A percentile compares a stretch with the other conserved stretches of the same genome.
Conservation (phyloP, 2,888 invertebrate species). For the Leucoma salicis region DNA sequence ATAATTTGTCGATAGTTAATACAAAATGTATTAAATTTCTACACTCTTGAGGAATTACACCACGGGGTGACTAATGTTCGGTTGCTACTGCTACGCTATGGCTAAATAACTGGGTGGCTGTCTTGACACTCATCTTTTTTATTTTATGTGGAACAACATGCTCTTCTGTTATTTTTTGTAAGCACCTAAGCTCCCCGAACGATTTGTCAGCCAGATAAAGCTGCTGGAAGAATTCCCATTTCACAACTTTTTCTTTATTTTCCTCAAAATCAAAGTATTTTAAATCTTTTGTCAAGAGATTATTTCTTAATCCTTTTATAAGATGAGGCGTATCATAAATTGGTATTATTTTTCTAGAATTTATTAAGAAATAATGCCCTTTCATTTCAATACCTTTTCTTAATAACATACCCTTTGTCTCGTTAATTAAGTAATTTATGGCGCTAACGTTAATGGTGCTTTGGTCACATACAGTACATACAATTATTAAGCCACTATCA, state of each 20-base stretch:
- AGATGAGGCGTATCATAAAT: constrained; percentile 32
- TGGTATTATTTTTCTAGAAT: constrained; percentile 29
- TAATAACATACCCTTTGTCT: constrained; percentile 16
- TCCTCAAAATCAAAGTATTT: constrained; percentile 11
- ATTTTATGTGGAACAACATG: no score
- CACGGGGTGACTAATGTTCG: not conserved
- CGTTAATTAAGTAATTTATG: constrained; percentile 23
- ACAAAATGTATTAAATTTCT: not conserved
- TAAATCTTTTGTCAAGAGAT: constrained; percentile 27
- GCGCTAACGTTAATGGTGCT: constrained; percentile 29
- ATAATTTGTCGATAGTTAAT: not conserved
- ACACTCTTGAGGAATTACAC: not conserved
- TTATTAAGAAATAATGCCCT: no score
- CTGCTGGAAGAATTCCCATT: constrained; percentile 2
- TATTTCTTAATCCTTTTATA: constrained; percentile 33
- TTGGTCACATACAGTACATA: constrained; percentile 33
- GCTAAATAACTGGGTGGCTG: no score
- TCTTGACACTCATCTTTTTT: no score
- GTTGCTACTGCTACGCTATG: no score
- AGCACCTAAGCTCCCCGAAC: no score
- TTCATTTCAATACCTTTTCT: constrained; percentile 14
- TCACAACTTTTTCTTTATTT: constrained; percentile 22
- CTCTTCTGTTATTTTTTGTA: no score
- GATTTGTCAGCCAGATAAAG: no score
- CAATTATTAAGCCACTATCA: constrained; percentile 15